Evolutionary conservation across 2,888 invertebrate species (phyloP).

Genomic region (Cryptocephalus primarius): DNA sequence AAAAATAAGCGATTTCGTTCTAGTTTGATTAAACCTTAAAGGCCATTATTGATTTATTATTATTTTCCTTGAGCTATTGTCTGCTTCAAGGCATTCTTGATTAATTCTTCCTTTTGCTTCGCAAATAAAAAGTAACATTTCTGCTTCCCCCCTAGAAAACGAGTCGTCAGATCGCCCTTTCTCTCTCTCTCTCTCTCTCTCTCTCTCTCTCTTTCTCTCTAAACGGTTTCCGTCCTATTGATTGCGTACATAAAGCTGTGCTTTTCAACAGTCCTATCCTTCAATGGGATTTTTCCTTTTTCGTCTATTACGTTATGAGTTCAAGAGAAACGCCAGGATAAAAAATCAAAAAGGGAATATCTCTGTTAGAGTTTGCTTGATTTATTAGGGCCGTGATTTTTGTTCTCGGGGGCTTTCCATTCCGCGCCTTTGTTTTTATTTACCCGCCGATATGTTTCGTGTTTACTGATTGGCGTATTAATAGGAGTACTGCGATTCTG

Average conservation of each 20-base stretch:
- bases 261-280: neutral
- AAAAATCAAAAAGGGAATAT: too few relatives aligned
- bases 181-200: too few relatives aligned
- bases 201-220: conserved; percentile 1
- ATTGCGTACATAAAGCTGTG: conserved; percentile 8
- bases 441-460: too few relatives aligned
- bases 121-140: conserved; percentile 17
- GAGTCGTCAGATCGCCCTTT: conserved; percentile 9
- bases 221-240: conserved; percentile 21
- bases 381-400: too few relatives aligned
- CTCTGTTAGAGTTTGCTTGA: too few relatives aligned
- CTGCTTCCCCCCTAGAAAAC: conserved; percentile 11
- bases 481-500: too few relatives aligned
- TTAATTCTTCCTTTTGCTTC: conserved; percentile 17
- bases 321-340: too few relatives aligned
- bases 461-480: too few relatives aligned
- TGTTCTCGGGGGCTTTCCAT: too few relatives aligned
- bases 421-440: too few relatives aligned
- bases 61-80: conserved; percentile 22
- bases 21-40: conserved; percentile 17
- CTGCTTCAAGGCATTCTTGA: conserved; percentile 18
- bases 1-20: conserved; percentile 14
- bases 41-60: conserved; percentile 23
- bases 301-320: too few relatives aligned
- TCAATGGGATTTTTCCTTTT: neutral